phyloP scores from a whole-genome alignment of 2,113 vertebrate species.

The Piprites chloris region DNA sequence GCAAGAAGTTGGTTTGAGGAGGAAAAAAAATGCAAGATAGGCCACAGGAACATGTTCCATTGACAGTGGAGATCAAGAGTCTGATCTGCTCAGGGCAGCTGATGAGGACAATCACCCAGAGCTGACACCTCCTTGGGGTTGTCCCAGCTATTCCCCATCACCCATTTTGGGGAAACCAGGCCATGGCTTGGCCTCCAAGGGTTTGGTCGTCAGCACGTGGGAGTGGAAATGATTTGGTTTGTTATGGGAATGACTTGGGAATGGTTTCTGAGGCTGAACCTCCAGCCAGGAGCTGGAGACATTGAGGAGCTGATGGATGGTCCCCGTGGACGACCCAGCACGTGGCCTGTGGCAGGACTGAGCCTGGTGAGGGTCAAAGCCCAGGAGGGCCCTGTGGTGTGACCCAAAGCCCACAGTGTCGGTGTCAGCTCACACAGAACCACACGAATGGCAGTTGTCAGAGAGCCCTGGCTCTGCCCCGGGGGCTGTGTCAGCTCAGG shows the following conservation, averaged over 20 bases:
- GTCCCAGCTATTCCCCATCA: background rate
- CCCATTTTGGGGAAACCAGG: background rate
- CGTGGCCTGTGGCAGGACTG: rapidly evolving
- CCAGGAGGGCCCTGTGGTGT: rapidly evolving
- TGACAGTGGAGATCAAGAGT: background rate
- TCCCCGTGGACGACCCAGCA: background rate
- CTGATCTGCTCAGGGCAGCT: background rate
- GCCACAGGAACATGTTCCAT: background rate
- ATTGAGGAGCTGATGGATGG: background rate
- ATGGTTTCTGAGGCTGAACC: background rate
- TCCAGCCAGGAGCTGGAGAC: background rate
- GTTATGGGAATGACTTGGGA: background rate
- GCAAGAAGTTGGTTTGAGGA: background rate
- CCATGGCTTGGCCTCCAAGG: background rate
- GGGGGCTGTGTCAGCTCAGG: background rate
- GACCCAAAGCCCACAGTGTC: background rate
- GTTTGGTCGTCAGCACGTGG: background rate
- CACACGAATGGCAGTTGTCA: rapidly evolving
- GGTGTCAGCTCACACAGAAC: background rate
- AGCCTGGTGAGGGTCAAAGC: background rate
- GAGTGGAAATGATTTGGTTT: background rate
- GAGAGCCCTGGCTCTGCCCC: background rate
- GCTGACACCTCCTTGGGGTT: background rate
- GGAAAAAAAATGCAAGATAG: background rate
- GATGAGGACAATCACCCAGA: background rate